These are phyloP conservation scores for Leptestheria dahalacensis DNA, from an alignment of 1,140 invertebrate species.

Conservation along the genomic window DNA sequence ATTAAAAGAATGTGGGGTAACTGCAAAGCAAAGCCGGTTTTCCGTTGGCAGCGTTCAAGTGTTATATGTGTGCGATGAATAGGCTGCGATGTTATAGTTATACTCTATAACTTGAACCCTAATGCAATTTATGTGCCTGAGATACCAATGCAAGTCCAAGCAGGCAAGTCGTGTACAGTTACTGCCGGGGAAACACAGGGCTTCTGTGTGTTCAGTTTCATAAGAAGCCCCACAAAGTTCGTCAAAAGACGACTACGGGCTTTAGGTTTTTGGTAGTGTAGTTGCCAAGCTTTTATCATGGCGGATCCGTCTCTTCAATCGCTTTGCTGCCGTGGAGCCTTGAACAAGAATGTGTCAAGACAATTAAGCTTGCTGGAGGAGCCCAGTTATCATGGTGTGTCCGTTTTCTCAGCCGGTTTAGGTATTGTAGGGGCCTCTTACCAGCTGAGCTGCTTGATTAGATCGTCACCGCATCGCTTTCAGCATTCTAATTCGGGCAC, in stretches of 20 bases:
- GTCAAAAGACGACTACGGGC: not conserved
- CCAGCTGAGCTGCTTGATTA: slow-evolving; percentile 37
- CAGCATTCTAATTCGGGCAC: slow-evolving; percentile 5
- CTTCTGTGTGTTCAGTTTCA: too few relatives aligned
- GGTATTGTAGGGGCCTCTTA: slow-evolving; percentile 56
- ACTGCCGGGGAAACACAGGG: too few relatives aligned
- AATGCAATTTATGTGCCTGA: too few relatives aligned
- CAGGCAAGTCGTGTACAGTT: too few relatives aligned
- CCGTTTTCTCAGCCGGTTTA: slow-evolving; percentile 49
- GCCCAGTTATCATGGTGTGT: slow-evolving; percentile 50
- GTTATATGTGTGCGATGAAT: too few relatives aligned
- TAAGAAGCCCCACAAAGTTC: too few relatives aligned
- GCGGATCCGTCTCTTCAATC: slow-evolving; percentile 64
- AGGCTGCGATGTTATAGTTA: too few relatives aligned
- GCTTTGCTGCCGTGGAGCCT: slow-evolving; percentile 49
- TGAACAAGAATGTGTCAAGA: not conserved
- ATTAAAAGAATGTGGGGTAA: too few relatives aligned
- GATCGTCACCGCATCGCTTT: not conserved
- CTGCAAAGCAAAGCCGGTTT: too few relatives aligned
- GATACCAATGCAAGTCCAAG: too few relatives aligned
- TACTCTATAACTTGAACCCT: too few relatives aligned
- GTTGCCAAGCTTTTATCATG: slow-evolving; percentile 30
- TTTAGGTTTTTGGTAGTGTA: not conserved
- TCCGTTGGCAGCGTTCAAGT: too few relatives aligned
- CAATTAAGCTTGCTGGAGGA: slow-evolving; percentile 44